Conservation (phyloP, 2,888 invertebrate species). For the Brachyptera risi region DNA sequence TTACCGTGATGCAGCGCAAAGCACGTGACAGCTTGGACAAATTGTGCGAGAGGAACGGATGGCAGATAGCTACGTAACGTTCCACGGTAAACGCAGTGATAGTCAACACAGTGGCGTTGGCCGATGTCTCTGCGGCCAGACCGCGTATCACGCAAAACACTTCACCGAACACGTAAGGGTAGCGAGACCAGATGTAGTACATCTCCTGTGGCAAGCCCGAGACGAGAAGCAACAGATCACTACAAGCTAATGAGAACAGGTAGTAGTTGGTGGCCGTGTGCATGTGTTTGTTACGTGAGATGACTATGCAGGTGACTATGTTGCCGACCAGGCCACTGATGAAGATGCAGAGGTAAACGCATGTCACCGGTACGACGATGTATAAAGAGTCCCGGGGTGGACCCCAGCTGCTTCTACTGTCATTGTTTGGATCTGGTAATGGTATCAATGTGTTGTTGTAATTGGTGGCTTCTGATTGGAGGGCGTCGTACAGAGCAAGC, state of each 20-base stretch:
- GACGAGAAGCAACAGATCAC: conserved; percentile 67
- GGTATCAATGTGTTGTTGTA: no score
- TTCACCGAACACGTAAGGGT: conserved; percentile 74
- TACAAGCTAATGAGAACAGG: conserved; percentile 72
- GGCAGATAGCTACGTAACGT: conserved; percentile 62
- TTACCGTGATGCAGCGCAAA: conserved; percentile 64
- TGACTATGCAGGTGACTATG: conserved; percentile 73
- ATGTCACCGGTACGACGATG: conserved; percentile 61
- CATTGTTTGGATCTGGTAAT: no score
- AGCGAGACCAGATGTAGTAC: conserved; percentile 67
- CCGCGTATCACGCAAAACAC: conserved; percentile 74
- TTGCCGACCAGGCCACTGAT: conserved; percentile 74
- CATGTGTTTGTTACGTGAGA: conserved; percentile 71
- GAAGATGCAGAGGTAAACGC: conserved; percentile 64
- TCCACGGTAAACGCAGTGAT: conserved; percentile 35
- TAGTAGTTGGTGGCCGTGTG: conserved; percentile 83
- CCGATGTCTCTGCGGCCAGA: conserved; percentile 56
- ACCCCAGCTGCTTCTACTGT: no score
- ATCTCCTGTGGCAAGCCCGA: conserved; percentile 79
- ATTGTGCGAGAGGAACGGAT: conserved; percentile 75
- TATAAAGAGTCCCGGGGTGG: conserved; percentile 52
- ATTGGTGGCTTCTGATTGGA: no score
- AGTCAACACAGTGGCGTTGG: conserved; percentile 45
- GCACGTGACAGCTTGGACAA: conserved; percentile 81
- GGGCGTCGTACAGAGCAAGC: no score